Base-by-base conservation (phyloP, 2,888 invertebrate genomes). In the Troides oblongomaculatus region DNA sequence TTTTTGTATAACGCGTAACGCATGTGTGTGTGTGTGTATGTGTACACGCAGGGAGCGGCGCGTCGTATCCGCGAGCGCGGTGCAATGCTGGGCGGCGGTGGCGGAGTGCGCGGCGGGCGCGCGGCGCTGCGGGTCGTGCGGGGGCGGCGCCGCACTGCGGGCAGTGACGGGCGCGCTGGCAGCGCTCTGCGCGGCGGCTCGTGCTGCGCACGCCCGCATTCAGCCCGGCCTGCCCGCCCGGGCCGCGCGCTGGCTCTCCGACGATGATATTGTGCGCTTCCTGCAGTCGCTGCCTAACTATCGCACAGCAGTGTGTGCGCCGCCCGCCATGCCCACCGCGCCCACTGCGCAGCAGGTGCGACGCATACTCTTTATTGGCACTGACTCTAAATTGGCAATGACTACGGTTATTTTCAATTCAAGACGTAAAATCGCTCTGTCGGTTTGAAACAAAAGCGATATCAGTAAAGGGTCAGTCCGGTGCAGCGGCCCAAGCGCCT, bases 211-310 rank as follows among this genome's bases (percentile, higher is more conserved):
- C 73, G 72, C 70, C 39, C 74, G 72, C 71, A 77, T 72, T 69
- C 77, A 79, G 69, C 81, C 79, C 4, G 73, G 75, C 17, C 72
- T 76, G 56, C 78, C 77, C 64, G 74, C 80, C 46, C 77, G 84
- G 66, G 84, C 85, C 53, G 78, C 82, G 7, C 79, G 83, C 69
- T 89, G 98, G 98, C 94, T 98, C 1, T 97, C 97, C 76, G 99
- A 99, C 87, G 98, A 98, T 79, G 99, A 99, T 83, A 98, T 99
- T 72, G 97, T 96, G 81, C 92, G 98, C 67, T 97, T 98, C 88
- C 94, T 99, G 77, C 97, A 97, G 95, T 95, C 93, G 76, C 88
- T 92, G 77, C 85, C 87, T 64, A 90, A 90, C 78, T 91, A 89
- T 85, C 73, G 76, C 23, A 80, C 82, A 17, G 71, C 82, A 17